Evolutionary conservation across 2,888 invertebrate genomes (phyloP), one percentile per base, ranked within the genome.

Genomic region (Sarcophaga caerulescens): DNA sequence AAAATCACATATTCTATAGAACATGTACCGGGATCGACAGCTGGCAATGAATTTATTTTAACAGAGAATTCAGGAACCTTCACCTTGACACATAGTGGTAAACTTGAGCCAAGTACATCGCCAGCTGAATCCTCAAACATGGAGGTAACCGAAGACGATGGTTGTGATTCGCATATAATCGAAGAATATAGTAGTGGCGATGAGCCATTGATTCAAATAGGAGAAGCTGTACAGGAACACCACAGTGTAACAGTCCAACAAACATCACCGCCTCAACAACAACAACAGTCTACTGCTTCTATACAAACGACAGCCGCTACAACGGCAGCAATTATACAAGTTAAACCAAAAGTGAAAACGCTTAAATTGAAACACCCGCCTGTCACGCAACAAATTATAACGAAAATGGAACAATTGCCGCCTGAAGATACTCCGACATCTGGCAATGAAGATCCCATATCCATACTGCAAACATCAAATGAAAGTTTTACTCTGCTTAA

Each of bases 1-100:
- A 93, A 93, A 85, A 92, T 93, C 0, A 92, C 92, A 3, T 93
- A 93, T 76, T 91, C 92, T 14, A 93, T 93, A 66, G 93, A 93
- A 52, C 92, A 92, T 68, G 92, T 93, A 84, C 90, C 90, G 3
- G 92, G 90, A 11, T 89, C 89, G 52, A 87, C 89, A 4, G 90
- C 88, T 74, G 92, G 92, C 17, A 92, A 90, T 85, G 93, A 93
- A 70, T 93, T 91, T 69, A 93, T 93, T 76, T 87, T 93, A 21
- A 91, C 92, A 0, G 93, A 93, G 77, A 92, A 90, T 69, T 90
- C 91, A 0, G 92, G 92, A n/a, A 90, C 92, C 25, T 91, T 90
- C 25, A 92, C 92, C 2, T 88, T 92, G 5, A 92, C 92, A 14
- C 92, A 91, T 73, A 89, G 91, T 44, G 70, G 88, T 17, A 92